Percentiles rank a stretch among this genome's conserved stretches.
Conservation (phyloP, 2,797 vertebrate species). For the Meriones psammophilus region DNA sequence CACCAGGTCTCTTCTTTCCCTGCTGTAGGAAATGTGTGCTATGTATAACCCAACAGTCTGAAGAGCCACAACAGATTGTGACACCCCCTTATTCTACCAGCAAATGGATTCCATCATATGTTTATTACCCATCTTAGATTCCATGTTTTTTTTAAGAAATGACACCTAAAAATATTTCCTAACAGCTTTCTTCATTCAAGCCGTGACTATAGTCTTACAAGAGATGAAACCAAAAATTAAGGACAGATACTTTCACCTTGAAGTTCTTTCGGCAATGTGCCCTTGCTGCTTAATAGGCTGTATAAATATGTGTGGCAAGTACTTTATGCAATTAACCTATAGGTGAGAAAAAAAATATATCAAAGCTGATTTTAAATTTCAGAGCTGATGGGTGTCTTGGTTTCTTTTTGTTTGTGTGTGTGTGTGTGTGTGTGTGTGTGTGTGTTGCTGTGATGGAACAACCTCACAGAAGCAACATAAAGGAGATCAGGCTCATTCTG, state of each 20-base stretch:
- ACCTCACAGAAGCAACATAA: not conserved
- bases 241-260: not conserved
- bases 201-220: not conserved
- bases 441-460: not conserved
- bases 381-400: not conserved
- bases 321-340: not conserved
- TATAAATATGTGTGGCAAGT: not conserved
- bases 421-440: not conserved
- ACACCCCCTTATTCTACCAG: not conserved
- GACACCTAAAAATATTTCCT: rapidly evolving
- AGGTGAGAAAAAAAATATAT: not conserved
- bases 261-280: not conserved
- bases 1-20: not conserved
- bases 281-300: not conserved
- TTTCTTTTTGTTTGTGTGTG: not conserved
- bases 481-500: not conserved
- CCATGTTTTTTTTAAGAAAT: not conserved
- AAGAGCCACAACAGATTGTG: not conserved
- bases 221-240: not conserved
- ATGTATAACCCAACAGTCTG: not conserved
- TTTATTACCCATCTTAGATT: not conserved
- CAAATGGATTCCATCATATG: not conserved
- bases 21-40: not conserved
- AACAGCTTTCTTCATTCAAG: not conserved
- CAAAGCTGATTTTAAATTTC: not conserved